Percentiles rank a stretch among this genome's conserved stretches.
These are phyloP conservation scores for Gallinago media DNA, from an alignment of 2,113 vertebrate species.

Conservation along the genomic window DNA sequence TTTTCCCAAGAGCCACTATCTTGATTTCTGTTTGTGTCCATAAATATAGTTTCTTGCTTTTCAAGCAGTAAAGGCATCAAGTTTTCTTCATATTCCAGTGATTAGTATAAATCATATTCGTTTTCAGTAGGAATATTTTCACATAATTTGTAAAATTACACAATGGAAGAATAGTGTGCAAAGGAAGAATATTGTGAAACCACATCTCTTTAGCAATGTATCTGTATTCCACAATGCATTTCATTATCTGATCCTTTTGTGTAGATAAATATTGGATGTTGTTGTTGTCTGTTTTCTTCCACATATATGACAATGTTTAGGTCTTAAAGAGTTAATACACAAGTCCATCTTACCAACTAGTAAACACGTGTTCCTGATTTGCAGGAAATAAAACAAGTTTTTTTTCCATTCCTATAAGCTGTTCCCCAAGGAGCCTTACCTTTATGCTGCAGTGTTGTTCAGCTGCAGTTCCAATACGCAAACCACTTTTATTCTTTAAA, in stretches of 20 bases:
- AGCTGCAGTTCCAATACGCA: rapidly evolving
- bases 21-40: constrained; percentile 1
- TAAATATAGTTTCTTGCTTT: constrained; percentile 9
- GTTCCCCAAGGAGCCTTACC: neutral
- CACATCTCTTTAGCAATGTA: neutral
- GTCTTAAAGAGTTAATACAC: constrained; percentile 22
- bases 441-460: neutral
- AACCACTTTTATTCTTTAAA: neutral
- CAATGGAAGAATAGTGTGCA: constrained; percentile 33
- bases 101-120: constrained; percentile 8
- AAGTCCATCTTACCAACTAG: neutral
- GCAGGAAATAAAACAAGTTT: neutral
- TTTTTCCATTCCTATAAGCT: neutral
- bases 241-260: neutral
- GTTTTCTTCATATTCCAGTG: constrained; percentile 12
- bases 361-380: constrained; percentile 30
- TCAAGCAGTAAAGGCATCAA: neutral
- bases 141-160: constrained; percentile 32
- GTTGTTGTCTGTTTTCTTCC: rapidly evolving
- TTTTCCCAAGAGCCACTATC: neutral
- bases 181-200: constrained; percentile 20
- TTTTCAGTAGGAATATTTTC: constrained; percentile 48
- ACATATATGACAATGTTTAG: neutral
- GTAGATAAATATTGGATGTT: neutral
- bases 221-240: neutral